Percentiles rank a stretch among this genome's conserved stretches.
Conservation (phyloP, 2,888 invertebrate genomes). For the Esperia sulphurella region DNA sequence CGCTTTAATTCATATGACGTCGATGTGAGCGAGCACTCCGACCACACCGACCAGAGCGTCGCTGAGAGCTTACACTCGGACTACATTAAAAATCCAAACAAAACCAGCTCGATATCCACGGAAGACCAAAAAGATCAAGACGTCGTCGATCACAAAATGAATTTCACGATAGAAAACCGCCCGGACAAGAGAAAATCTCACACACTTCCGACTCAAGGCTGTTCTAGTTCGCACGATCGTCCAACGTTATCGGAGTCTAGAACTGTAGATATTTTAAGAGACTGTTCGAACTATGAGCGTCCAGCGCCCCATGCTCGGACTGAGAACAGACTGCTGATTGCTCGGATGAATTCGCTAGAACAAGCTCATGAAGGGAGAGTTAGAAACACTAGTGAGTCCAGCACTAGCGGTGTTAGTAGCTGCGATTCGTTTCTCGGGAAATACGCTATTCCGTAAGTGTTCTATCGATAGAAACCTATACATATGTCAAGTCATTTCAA, state of each 20-base stretch:
- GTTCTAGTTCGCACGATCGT: slow-evolving; percentile 78
- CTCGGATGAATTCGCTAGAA: slow-evolving; percentile 64
- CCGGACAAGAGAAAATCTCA: slow-evolving; percentile 67
- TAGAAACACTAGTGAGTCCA: slow-evolving; percentile 83
- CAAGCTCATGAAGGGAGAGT: slow-evolving; percentile 64
- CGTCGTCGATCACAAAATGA: slow-evolving; percentile 46
- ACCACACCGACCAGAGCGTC: slow-evolving; percentile 68
- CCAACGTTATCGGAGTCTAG: slow-evolving; percentile 85
- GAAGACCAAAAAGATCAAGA: slow-evolving; percentile 50
- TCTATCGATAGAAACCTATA: too few species aligned
- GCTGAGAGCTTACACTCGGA: slow-evolving; percentile 66
- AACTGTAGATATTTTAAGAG: slow-evolving; percentile 81
- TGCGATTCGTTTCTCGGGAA: slow-evolving; percentile 86
- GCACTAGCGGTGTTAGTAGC: slow-evolving; percentile 90
- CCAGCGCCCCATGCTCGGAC: slow-evolving; percentile 36
- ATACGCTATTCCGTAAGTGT: slow-evolving; percentile 77
- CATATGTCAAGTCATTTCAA: too few species aligned
- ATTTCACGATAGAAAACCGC: slow-evolving; percentile 28
- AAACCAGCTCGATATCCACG: slow-evolving; percentile 31
- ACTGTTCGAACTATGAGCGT: slow-evolving; percentile 56
- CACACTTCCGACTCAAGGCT: slow-evolving; percentile 79
- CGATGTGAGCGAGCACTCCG: slow-evolving; percentile 68
- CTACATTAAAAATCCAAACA: slow-evolving; percentile 36
- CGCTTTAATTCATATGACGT: slow-evolving; percentile 53
- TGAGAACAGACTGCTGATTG: slow-evolving; percentile 50